Percentiles rank a stretch among this genome's conserved stretches.
phyloP scores from a whole-genome alignment of 2,888 invertebrate genomes.

The Graphium colonna region DNA sequence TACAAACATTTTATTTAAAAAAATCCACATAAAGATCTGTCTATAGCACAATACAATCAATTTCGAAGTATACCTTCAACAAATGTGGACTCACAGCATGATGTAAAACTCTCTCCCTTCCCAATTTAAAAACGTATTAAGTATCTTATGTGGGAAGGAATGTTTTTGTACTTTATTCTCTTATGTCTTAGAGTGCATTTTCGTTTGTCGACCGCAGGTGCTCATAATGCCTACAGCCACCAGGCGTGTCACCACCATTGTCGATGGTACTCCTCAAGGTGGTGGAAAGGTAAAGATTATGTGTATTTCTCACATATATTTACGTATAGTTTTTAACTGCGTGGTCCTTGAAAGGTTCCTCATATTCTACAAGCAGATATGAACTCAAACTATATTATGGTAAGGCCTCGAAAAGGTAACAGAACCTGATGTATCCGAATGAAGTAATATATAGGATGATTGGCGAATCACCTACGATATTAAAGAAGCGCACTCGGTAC shows the following conservation, averaged over 20 bases:
- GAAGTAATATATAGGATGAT: no score
- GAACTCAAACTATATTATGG: no score
- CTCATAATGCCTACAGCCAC: constrained; percentile 98
- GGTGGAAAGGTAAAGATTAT: constrained; percentile 82
- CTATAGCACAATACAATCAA: background rate
- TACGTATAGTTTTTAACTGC: background rate
- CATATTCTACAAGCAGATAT: no score
- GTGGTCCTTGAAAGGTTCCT: background rate
- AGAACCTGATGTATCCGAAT: no score
- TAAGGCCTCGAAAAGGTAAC: no score
- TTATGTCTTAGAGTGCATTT: constrained; percentile 27
- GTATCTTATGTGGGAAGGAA: background rate
- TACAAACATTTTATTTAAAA: no score
- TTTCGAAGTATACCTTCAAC: constrained; percentile 9
- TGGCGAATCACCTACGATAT: no score
- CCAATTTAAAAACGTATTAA: background rate
- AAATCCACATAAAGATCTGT: background rate
- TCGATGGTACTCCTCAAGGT: constrained; percentile 86
- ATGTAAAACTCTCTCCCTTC: constrained; percentile 10
- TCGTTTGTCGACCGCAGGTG: constrained; percentile 57
- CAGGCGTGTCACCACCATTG: constrained; percentile 87
- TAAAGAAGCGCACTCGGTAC: no score
- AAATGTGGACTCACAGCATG: constrained; percentile 19
- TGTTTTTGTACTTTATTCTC: constrained; percentile 24
- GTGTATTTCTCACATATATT: constrained; percentile 18